Conservation (phyloP, 1,140 invertebrate species). For the Drosophila eugracilis region DNA sequence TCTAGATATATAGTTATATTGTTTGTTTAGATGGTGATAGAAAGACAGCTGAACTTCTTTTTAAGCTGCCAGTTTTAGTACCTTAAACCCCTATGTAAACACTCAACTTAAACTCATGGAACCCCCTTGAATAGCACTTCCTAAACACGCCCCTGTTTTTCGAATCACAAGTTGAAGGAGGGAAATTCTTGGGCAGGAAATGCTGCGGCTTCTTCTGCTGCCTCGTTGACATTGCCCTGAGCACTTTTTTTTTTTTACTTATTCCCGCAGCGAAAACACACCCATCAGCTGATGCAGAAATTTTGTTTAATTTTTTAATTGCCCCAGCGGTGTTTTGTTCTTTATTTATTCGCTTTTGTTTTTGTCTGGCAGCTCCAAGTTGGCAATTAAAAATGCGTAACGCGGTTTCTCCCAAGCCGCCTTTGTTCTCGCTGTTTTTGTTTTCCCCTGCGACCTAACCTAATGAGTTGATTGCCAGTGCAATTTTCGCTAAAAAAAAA, state of each 20-base stretch:
- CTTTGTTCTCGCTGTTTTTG: conserved; percentile 52
- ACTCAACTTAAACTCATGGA: not conserved
- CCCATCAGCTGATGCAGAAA: conserved; percentile 51
- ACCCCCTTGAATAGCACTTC: not conserved
- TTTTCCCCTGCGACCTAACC: conserved; percentile 18
- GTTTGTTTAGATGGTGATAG: no score
- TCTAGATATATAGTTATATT: no score
- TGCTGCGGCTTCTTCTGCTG: conserved; percentile 45
- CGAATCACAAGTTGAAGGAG: conserved; percentile 2
- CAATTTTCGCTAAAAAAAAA: conserved; percentile 14
- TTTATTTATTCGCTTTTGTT: conserved; percentile 20
- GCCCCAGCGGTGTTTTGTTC: conserved; percentile 32
- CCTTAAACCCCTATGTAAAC: no score
- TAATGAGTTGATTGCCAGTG: conserved; percentile 59
- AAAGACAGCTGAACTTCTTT: no score
- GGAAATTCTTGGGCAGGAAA: conserved; percentile 49
- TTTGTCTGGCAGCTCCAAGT: conserved; percentile 53
- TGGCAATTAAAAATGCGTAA: conserved; percentile 83
- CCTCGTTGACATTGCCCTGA: conserved; percentile 65
- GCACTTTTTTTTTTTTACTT: not conserved
- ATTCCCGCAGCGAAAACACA: conserved; percentile 12
- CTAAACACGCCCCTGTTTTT: not conserved
- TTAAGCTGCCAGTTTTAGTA: no score
- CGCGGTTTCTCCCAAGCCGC: conserved; percentile 38
- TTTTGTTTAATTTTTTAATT: conserved; percentile 79